Evolutionary conservation across 35 echinoderm and acorn worm genomes (phyloP), one percentile per base, ranked within the genome.

Genomic region (Eucidaris tribuloides): DNA sequence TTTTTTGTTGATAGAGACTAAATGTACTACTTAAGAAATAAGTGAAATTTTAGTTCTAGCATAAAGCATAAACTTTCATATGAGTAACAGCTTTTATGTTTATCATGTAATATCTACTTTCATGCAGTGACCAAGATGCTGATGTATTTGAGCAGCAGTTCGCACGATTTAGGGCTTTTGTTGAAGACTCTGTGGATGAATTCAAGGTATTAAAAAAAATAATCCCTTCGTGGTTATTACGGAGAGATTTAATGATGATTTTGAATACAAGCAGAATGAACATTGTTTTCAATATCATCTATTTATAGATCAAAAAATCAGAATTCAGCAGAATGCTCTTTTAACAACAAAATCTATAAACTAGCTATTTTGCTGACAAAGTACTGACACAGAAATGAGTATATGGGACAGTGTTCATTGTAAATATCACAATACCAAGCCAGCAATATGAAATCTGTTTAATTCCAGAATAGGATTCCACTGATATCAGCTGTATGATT

Each of bases 71-170:
- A 39, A 77, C 34, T 40, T 40, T 5, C 15, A 5, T 6, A 42
- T 23, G 11, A 17, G 4, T 9, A 39, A 5, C 13, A 39, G 24
- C 54, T 25, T 79, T 25, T 50, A 15, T 45, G 20, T 48, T 56
- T 5, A 18, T 13, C 19, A 30, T 35, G 28, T 79, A 30, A 5
- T 27, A 46, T 29, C 15, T 86, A 23, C 18, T 45, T 82, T 22
- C 46, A 14, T 62, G n/a, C 68, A 92, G 90, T 87, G 90, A 92
- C 22, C 46, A 60, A 32, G 90, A 92, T 40, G 36, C 78, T 31
- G 78, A 86, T 45, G 55, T 78, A 7, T 92, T 87, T 83, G 90
- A 92, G 38, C 62, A 83, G 45, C 90, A 92, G 44, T 92, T 82
- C 42, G 46, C 63, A 19, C 30, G 66, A 61, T 63, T 92, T 20